Conservation (phyloP, 2,113 vertebrate species). For the Corynorhinus townsendii region DNA sequence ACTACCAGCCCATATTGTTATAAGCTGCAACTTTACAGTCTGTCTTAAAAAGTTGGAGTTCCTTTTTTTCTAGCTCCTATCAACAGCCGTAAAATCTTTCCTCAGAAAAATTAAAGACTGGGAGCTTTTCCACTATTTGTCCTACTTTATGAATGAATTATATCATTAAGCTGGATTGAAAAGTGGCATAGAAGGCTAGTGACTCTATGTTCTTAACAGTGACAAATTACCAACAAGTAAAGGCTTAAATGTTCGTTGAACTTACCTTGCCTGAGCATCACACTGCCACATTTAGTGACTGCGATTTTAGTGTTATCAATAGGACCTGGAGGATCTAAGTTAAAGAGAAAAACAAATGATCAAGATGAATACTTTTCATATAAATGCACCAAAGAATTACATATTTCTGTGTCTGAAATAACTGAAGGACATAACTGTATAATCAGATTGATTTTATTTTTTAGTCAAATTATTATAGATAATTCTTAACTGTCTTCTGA, state of each 20-base stretch:
- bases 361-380: slow-evolving; percentile 11
- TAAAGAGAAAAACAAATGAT: slow-evolving; percentile 30
- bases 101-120: neutral
- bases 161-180: neutral
- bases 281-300: slow-evolving; percentile 89
- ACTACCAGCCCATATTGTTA: neutral
- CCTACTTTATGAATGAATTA: neutral
- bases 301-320: slow-evolving; percentile 97
- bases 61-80: neutral
- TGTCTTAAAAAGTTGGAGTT: neutral
- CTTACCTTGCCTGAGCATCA: slow-evolving; percentile 94
- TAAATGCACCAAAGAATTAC: neutral
- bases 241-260: neutral
- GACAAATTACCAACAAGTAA: slow-evolving; percentile 2
- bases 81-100: slow-evolving; percentile 22
- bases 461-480: neutral
- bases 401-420: slow-evolving; percentile 18
- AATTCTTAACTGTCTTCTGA: neutral
- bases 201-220: neutral
- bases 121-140: neutral
- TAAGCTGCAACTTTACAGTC: neutral
- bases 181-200: neutral
- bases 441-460: neutral
- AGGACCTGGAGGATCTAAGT: slow-evolving; percentile 91
- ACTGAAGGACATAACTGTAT: neutral